Base-by-base conservation (phyloP, 2,888 invertebrate species). In the Lymantria monacha region DNA sequence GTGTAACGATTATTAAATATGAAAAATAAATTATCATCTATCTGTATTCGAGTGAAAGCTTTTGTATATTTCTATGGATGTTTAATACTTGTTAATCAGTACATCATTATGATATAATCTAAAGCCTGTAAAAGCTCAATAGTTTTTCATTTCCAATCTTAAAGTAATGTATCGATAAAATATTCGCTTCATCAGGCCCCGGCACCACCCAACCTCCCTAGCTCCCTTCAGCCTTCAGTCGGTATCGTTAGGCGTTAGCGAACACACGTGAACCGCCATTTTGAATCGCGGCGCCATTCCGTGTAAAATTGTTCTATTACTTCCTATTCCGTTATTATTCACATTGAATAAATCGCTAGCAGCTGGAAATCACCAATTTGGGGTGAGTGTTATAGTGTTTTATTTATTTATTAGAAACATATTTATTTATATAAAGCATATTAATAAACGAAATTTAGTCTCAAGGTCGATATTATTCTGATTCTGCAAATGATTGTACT, bases 251-350 rank as follows among this genome's bases (percentile, higher is more conserved):
- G 69, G 75, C 75, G 76, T 68, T 66, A 71, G 81, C 69, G 79
- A 70, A 57, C 75, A 75, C 76, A 72, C 77, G 71, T 64, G 46
- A 55, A 51, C 65, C 76, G 78, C 78, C 79, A 77, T 81, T 56
- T 78, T 76, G 57, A 53, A 55, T 42, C 68, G 70, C 72, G 79
- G 66, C 85, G 85, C 86, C 81, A 83, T 81, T 79, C 65, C 56
- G 69, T 77, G 73, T 61, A n/a, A 61, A 61, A 55, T 59, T 60
- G 46, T 48, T 44, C 44, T 48, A 63, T 53, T 63, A 74, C 71
- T 82, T 79, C 80, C 82, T 77, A 49, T 37, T 57, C 45, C 46
- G 44, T 55, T 42, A 53, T 37, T 44, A 57, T 56, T 57, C 42
- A 36, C 44, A 30, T 56, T 55, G 31, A 30, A 11, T 9, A 42